Evolutionary conservation across 1,140 invertebrate species (phyloP).

Genomic region (Luehdorfia chinensis): DNA sequence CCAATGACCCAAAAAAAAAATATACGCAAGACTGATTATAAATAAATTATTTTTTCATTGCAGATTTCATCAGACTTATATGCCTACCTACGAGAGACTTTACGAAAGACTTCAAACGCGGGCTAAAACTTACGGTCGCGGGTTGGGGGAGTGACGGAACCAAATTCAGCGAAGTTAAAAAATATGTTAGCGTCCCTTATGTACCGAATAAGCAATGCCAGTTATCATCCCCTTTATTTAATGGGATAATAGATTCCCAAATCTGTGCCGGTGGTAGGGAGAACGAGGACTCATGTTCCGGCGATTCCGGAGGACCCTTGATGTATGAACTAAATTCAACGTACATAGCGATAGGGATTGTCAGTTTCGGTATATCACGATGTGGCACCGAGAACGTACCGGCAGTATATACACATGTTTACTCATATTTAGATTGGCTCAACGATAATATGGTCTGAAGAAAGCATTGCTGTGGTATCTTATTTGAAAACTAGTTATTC

Average conservation of each 20-base stretch:
- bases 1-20: too few species aligned
- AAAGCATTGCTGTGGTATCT: too few species aligned
- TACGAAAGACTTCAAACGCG: not conserved
- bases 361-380: constrained; percentile 75
- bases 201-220: constrained; percentile 57
- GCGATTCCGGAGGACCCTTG: constrained; percentile 48
- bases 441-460: constrained; percentile 15
- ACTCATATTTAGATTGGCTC: constrained; percentile 70
- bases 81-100: constrained; percentile 17
- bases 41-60: not conserved
- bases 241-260: constrained; percentile 19
- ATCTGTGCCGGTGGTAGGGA: constrained; percentile 38
- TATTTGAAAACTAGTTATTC: too few species aligned
- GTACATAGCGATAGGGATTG: constrained; percentile 66
- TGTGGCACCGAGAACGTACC: constrained; percentile 76
- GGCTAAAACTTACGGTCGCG: constrained; percentile 14
- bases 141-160: constrained; percentile 16
- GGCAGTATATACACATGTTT: constrained; percentile 78
- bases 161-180: constrained; percentile 30
- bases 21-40: not conserved
- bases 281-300: constrained; percentile 36
- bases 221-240: constrained; percentile 48
- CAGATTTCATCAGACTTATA: constrained; percentile 20
- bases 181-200: constrained; percentile 30
- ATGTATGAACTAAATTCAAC: constrained; percentile 17